Evolutionary conservation across 2,113 vertebrate genomes (phyloP).

Genomic region (Microcebus lehilahytsara): DNA sequence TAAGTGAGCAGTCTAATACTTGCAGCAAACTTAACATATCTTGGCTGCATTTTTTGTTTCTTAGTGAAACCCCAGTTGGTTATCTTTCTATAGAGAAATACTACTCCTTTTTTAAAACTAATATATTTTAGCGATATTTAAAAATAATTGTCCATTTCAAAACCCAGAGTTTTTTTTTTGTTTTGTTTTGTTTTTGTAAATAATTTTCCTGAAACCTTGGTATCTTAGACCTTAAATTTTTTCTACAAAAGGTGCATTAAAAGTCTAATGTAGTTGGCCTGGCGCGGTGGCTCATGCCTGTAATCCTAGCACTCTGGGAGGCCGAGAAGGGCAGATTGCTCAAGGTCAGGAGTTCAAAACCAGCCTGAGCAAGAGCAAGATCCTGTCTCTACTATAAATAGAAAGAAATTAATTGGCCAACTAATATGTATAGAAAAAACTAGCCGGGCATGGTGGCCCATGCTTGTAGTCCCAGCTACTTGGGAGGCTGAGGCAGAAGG

Average conservation of each 20-base stretch:
- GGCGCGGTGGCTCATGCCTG: too few species aligned
- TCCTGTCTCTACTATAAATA: too few species aligned
- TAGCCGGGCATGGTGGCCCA: too few species aligned
- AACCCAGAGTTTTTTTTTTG: background rate
- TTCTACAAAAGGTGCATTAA: background rate
- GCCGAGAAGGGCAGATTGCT: too few species aligned
- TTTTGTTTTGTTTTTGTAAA: background rate
- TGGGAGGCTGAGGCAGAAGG: too few species aligned
- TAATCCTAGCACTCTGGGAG: too few species aligned
- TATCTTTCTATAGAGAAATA: slow-evolving; percentile 14
- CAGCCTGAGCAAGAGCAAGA: too few species aligned
- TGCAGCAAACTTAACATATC: background rate
- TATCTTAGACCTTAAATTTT: background rate
- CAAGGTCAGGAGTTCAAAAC: too few species aligned
- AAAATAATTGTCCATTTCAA: background rate
- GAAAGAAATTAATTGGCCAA: too few species aligned
- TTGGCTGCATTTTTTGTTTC: background rate
- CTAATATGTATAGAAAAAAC: too few species aligned
- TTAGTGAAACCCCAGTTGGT: background rate
- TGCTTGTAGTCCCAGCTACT: too few species aligned
- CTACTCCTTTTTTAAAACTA: background rate
- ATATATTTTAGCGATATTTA: background rate
- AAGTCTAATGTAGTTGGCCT: background rate
- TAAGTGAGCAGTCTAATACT: background rate
- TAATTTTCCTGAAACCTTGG: background rate